Base-by-base conservation (phyloP, 2,113 vertebrate genomes). In the Kryptolebias marmoratus region DNA sequence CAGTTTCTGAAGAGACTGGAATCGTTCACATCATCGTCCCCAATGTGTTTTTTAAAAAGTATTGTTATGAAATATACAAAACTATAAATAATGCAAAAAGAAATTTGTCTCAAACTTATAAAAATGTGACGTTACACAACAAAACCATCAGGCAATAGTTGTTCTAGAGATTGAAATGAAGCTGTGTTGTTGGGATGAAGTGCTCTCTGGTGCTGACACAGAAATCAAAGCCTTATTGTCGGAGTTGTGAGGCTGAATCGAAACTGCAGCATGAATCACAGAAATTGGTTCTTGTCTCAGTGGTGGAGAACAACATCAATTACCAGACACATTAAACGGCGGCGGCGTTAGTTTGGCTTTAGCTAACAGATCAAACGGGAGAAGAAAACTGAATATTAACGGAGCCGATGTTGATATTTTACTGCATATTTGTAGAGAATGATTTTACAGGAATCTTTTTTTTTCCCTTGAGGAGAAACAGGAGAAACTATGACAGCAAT, bases 281-380 rank as follows among this genome's bases (percentile, higher is more conserved):
- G 73, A 85, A 87, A 88, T 76, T 73, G 82, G 71, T 71, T 88
- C 78, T 84, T 70, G 81, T 81, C 82, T 88, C 75, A 0, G 50
- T 9, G 65, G 55, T 69, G 68, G 54, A 85, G 80, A 87, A 81
- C 77, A 79, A 81, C 80, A 83, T 83, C 85, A 75, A 87, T 88
- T 88, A 90, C 61, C 49, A 71, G 68, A 71, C 59, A 72, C 44
- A 64, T 77, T 14, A 18, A 54, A 57, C 11, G 60, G 71, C 78
- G 74, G 72, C 71, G 22, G 78, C 27, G 39, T 8, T 12, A 14
- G 49, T 39, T 42, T 59, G 31, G 27, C 67, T 75, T 77, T 77
- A 57, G 57, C 49, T 74, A 69, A 12, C 49, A 27, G 50, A 79
- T 36, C 31, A 22, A 74, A 68, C 53, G 60, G 0, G 7, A 59